Evolutionary conservation across 1,140 invertebrate species (phyloP).

Genomic region (Diorhabda elongata): DNA sequence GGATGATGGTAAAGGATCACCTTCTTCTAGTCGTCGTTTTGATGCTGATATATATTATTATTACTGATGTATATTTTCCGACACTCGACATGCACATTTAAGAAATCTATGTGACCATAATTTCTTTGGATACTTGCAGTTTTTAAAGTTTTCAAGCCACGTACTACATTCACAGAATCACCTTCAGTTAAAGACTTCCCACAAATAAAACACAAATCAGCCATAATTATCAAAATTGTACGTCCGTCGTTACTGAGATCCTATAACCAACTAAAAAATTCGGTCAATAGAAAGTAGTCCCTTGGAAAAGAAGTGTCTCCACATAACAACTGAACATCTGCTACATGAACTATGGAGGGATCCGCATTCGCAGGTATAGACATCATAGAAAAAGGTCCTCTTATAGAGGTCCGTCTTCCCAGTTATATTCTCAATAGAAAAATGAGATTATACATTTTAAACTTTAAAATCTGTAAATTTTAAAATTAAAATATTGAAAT

Average conservation of each 20-base stretch:
- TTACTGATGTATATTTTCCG: constrained; percentile 42
- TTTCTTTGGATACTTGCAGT: constrained; percentile 44
- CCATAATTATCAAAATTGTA: constrained; percentile 40
- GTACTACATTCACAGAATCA: constrained; percentile 39
- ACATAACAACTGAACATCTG: no score
- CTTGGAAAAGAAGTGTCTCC: no score
- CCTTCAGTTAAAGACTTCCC: constrained; percentile 40
- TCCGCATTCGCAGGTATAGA: no score
- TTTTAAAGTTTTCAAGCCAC: constrained; percentile 43
- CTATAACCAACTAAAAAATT: constrained; percentile 14
- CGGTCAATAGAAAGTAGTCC: background rate
- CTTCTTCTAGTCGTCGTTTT: constrained; percentile 37
- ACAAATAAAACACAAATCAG: constrained; percentile 43
- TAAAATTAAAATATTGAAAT: no score
- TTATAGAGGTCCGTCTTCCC: no score
- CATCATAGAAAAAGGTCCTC: no score
- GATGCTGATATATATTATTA: constrained; percentile 37
- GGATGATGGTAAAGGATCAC: constrained; percentile 33
- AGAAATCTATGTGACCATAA: constrained; percentile 41
- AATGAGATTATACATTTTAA: no score
- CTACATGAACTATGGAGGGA: no score
- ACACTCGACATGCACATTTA: constrained; percentile 40
- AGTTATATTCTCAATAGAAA: no score
- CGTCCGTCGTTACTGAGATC: constrained; percentile 25
- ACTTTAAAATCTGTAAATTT: no score